Conservation (phyloP, 2,113 vertebrate species). For the Saccopteryx leptura region DNA sequence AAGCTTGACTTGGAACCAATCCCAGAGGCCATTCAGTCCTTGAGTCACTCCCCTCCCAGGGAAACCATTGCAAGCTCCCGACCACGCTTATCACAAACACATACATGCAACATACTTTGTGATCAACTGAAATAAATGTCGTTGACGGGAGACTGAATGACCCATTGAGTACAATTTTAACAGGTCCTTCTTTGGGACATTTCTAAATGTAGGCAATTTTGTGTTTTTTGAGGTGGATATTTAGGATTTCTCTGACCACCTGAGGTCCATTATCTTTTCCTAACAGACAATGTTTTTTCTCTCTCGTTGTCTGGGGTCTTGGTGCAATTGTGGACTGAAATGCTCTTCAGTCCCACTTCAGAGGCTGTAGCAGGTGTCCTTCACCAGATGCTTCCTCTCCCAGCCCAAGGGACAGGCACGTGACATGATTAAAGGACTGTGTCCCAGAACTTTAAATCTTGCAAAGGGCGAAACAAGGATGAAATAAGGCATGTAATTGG, state of each 20-base stretch:
- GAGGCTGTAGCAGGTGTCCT: not conserved
- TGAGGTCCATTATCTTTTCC: not conserved
- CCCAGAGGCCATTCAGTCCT: not conserved
- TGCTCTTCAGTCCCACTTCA: not conserved
- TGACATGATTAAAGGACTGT: fast-evolving
- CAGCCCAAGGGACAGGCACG: not conserved
- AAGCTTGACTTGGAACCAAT: constrained; percentile 47
- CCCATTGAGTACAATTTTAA: not conserved
- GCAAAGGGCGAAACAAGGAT: not conserved
- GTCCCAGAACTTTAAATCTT: not conserved
- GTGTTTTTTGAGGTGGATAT: not conserved
- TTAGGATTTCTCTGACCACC: not conserved
- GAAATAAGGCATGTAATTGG: not conserved
- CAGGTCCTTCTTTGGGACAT: not conserved
- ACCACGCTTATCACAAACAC: not conserved
- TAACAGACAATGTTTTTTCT: not conserved
- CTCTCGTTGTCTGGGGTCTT: not conserved
- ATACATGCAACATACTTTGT: fast-evolving
- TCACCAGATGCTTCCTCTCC: not conserved
- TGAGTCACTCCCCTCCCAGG: not conserved
- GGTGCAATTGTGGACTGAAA: too few species aligned
- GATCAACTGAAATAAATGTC: not conserved
- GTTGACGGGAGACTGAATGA: not conserved
- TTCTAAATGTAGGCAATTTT: not conserved
- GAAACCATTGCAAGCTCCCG: not conserved